Evolutionary conservation across 37 sponge, comb jelly and placozoan genomes (phyloP).

Genomic region (Beroe forskalii): DNA sequence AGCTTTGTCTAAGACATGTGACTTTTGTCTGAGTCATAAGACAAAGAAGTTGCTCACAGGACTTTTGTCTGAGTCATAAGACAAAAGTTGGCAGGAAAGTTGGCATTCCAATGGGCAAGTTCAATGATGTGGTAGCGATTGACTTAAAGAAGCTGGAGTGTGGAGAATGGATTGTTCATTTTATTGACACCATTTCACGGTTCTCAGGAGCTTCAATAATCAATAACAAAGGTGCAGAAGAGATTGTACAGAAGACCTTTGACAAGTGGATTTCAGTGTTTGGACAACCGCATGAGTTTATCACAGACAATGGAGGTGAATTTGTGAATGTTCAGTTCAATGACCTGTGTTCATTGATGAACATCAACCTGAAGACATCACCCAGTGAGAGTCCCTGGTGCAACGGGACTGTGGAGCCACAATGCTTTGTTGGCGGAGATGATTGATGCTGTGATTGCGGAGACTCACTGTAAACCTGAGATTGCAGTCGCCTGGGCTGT

Average conservation of each 20-base stretch:
- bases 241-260: background rate
- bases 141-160: background rate
- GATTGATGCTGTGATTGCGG: background rate
- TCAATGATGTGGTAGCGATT: background rate
- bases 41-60: background rate
- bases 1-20: background rate
- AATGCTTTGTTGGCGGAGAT: background rate
- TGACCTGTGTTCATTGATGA: background rate
- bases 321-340: background rate
- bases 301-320: constrained; percentile 7
- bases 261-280: background rate
- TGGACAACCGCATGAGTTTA: background rate
- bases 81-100: background rate
- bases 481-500: background rate
- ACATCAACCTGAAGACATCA: background rate
- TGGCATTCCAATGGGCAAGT: background rate
- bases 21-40: background rate
- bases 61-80: too few species aligned
- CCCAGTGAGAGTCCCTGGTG: background rate
- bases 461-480: background rate
- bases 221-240: background rate
- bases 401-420: background rate
- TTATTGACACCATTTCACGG: background rate
- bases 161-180: background rate
- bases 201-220: background rate